Conservation (phyloP, 2,888 invertebrate genomes). For the Hemistola chrysoprasaria region DNA sequence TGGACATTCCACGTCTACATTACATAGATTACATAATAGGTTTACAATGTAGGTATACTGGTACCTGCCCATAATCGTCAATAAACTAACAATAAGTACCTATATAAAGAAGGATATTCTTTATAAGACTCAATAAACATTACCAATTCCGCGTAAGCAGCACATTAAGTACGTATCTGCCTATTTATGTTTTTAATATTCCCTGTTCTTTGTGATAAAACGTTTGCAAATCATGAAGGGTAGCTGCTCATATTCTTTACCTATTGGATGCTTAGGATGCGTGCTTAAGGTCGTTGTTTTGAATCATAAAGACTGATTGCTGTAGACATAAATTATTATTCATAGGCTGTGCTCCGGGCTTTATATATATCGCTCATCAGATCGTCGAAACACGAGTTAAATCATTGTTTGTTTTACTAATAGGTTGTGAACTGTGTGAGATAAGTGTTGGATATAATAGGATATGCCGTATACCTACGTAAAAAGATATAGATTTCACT, state of each 20-base stretch:
- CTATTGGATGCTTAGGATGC: conserved; percentile 29
- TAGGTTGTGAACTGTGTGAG: too few relatives aligned
- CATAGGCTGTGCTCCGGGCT: conserved; percentile 14
- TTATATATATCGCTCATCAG: conserved; percentile 12
- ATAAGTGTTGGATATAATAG: too few relatives aligned
- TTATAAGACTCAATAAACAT: conserved; percentile 1
- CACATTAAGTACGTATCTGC: conserved; percentile 2
- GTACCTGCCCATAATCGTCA: too few relatives aligned
- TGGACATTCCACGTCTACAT: too few relatives aligned
- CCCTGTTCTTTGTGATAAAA: conserved; percentile 23
- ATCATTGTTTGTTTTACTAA: conserved; percentile 5
- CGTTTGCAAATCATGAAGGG: conserved; percentile 25
- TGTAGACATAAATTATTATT: conserved; percentile 27
- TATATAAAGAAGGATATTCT: too few relatives aligned
- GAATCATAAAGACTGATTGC: conserved; percentile 21
- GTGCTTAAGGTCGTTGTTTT: conserved; percentile 34
- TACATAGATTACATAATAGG: too few relatives aligned
- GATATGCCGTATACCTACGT: too few relatives aligned
- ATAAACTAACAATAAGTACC: too few relatives aligned
- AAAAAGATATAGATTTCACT: too few relatives aligned
- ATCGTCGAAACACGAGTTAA: conserved; percentile 1
- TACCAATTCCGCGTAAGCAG: too few relatives aligned
- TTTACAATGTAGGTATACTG: too few relatives aligned
- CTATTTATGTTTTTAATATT: conserved; percentile 1
- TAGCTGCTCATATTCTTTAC: conserved; percentile 23